These are phyloP conservation scores for Mionectes olivaceus DNA, from an alignment of 2,797 vertebrate species.

Conservation along the genomic window DNA sequence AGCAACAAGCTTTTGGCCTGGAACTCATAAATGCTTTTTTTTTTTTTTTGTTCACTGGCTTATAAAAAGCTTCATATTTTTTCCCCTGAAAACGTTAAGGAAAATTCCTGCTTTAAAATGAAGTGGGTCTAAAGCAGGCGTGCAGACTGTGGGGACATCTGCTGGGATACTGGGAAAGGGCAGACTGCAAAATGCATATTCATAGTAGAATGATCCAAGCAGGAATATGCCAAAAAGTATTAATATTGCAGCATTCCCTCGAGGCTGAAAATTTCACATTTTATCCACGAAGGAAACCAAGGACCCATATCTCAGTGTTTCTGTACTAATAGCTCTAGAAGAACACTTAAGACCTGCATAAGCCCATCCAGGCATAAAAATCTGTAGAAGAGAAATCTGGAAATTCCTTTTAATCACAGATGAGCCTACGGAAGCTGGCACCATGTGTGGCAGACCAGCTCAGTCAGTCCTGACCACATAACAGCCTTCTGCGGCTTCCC, in stretches of 20 bases:
- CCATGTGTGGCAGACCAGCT: not conserved
- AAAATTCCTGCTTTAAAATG: not conserved
- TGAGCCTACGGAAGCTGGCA: not conserved
- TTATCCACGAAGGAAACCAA: not conserved
- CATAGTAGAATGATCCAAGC: not conserved
- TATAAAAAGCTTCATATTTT: not conserved
- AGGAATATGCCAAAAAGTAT: not conserved
- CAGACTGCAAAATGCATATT: not conserved
- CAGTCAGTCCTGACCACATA: not conserved
- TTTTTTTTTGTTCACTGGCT: not conserved
- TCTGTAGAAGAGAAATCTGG: not conserved
- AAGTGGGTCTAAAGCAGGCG: not conserved
- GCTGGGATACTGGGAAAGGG: constrained; percentile 17
- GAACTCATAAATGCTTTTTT: not conserved
- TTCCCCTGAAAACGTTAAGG: not conserved
- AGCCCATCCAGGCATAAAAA: not conserved
- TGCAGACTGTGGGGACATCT: constrained; percentile 56
- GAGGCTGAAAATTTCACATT: not conserved
- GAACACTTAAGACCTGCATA: not conserved
- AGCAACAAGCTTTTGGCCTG: not conserved
- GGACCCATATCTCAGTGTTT: not conserved
- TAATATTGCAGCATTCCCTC: not conserved
- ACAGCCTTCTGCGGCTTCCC: not conserved
- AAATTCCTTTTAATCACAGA: not conserved
- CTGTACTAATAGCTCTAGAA: not conserved